Evolutionary conservation across 2,888 invertebrate species (phyloP).

Genomic region (Formica aserva): DNA sequence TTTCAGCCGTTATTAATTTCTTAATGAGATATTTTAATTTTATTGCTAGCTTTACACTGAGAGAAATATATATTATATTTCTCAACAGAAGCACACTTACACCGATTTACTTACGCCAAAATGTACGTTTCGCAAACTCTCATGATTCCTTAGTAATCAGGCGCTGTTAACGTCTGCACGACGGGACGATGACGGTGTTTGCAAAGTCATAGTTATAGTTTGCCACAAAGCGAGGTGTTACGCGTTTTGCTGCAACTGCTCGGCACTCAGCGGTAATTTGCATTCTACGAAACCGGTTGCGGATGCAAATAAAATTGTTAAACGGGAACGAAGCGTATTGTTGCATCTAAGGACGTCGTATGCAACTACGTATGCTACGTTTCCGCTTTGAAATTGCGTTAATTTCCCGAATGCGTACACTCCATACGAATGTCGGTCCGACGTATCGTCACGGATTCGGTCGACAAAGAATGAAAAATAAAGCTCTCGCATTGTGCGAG

Average conservation of each 20-base stretch:
- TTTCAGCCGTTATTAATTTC: neutral
- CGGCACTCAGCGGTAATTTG: slow-evolving; percentile 45
- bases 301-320: slow-evolving; percentile 56
- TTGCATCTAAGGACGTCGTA: slow-evolving; percentile 38
- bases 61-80: neutral
- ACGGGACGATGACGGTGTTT: slow-evolving; percentile 20
- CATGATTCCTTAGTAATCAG: slow-evolving; percentile 19
- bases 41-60: neutral
- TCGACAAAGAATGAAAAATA: neutral
- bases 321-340: slow-evolving; percentile 47
- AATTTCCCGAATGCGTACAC: slow-evolving; percentile 22
- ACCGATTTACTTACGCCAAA: slow-evolving; percentile 21
- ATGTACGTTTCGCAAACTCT: slow-evolving; percentile 40
- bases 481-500: neutral
- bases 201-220: slow-evolving; percentile 52
- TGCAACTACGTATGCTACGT: slow-evolving; percentile 27
- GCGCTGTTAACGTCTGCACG: slow-evolving; percentile 16
- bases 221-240: slow-evolving; percentile 39
- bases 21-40: neutral
- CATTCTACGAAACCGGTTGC: slow-evolving; percentile 54
- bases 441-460: neutral
- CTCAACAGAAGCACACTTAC: neutral
- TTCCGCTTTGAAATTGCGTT: slow-evolving; percentile 46
- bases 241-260: slow-evolving; percentile 49
- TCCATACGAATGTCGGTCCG: neutral